phyloP scores from a whole-genome alignment of 2,888 invertebrate species.

The Linnaemya vulpina region DNA sequence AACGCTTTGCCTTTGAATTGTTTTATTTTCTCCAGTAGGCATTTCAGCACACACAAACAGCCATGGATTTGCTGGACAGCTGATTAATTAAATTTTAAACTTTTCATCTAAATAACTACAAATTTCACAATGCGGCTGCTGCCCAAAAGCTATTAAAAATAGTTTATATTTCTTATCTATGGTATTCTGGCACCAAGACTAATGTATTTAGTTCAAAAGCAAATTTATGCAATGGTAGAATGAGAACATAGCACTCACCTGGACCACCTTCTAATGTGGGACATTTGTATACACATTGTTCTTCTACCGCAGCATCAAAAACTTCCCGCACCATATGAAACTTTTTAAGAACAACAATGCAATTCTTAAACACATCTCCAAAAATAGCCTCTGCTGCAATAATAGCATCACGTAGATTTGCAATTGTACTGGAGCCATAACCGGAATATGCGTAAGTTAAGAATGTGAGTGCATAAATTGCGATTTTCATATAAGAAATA shows the following conservation, averaged over 20 bases:
- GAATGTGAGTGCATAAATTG: conserved; percentile 90
- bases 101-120: not conserved
- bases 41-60: not conserved
- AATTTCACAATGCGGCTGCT: not conserved
- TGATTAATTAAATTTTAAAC: conserved; percentile 3
- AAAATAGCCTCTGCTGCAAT: conserved; percentile 91
- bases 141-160: not conserved
- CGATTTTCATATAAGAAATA: conserved; percentile 89
- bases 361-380: conserved; percentile 89
- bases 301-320: conserved; percentile 93
- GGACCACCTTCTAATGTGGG: conserved; percentile 83
- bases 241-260: conserved; percentile 62
- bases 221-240: conserved; percentile 35
- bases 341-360: conserved; percentile 88
- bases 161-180: too few species aligned
- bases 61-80: conserved; percentile 25
- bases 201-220: not conserved
- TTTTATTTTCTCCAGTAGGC: conserved; percentile 19
- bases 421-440: conserved; percentile 89
- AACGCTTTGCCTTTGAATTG: not conserved
- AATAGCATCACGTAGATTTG: conserved; percentile 90
- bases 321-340: conserved; percentile 91
- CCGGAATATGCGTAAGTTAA: conserved; percentile 91
- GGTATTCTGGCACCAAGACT: not conserved
- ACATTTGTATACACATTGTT: conserved; percentile 90